These are phyloP conservation scores for Lingula anatina DNA, from an alignment of 2,888 invertebrate species.

Conservation along the genomic window DNA sequence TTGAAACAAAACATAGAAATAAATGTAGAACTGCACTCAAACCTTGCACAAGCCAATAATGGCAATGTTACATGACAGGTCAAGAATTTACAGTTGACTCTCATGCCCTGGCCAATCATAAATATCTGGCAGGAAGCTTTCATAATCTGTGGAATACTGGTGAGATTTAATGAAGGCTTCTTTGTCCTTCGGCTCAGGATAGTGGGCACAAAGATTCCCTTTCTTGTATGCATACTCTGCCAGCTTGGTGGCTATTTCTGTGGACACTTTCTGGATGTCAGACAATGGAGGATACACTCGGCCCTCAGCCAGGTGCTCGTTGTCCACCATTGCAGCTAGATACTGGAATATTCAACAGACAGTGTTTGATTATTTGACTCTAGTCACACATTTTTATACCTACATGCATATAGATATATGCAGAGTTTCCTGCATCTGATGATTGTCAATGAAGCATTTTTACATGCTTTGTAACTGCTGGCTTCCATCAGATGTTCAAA, in stretches of 20 bases:
- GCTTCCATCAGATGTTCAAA: too few relatives aligned
- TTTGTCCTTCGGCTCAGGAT: constrained; percentile 56
- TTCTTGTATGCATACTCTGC: constrained; percentile 73
- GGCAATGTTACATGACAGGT: too few relatives aligned
- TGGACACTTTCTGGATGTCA: constrained; percentile 77
- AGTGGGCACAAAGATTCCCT: constrained; percentile 51
- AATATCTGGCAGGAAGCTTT: constrained; percentile 48
- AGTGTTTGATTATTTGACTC: too few relatives aligned
- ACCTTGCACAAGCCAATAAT: too few relatives aligned
- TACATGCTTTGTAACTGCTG: too few relatives aligned
- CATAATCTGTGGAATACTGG: constrained; percentile 49
- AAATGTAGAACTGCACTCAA: too few relatives aligned
- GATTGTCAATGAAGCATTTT: too few relatives aligned
- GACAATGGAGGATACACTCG: constrained; percentile 85
- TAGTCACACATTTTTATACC: too few relatives aligned
- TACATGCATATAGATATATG: too few relatives aligned
- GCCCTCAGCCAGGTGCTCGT: constrained; percentile 74
- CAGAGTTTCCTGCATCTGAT: too few relatives aligned
- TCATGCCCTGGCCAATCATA: constrained; percentile 52
- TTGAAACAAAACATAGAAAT: too few relatives aligned
- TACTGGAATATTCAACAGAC: constrained; percentile 13
- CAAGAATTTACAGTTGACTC: too few relatives aligned
- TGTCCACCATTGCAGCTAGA: constrained; percentile 73
- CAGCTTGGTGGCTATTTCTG: constrained; percentile 75
- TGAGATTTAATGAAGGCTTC: constrained; percentile 49